Evolutionary conservation across 2,888 invertebrate genomes (phyloP).

Genomic region (Drosophila borealis): DNA sequence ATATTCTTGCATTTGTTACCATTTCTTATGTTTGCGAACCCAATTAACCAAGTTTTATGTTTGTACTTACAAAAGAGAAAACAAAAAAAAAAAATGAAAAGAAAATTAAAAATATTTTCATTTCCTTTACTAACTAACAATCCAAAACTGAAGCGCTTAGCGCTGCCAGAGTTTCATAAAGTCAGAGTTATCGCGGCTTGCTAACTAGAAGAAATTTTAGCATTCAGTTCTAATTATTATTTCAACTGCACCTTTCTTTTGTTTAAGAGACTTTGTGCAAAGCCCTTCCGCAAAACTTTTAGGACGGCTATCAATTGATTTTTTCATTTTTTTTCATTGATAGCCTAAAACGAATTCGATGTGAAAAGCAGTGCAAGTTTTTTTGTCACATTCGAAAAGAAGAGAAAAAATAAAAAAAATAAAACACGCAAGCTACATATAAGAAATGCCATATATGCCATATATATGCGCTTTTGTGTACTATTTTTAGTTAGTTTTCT

Average conservation of each 20-base stretch:
- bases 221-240: slow-evolving; percentile 45
- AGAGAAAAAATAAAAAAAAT: not conserved
- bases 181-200: slow-evolving; percentile 13
- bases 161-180: slow-evolving; percentile 25
- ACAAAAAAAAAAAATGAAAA: slow-evolving; percentile 7
- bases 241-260: slow-evolving; percentile 72
- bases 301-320: slow-evolving; percentile 38
- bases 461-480: slow-evolving; percentile 31
- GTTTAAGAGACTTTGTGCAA: slow-evolving; percentile 42
- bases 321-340: slow-evolving; percentile 20
- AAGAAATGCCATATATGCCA: slow-evolving; percentile 16
- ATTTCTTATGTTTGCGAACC: slow-evolving; percentile 61
- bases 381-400: slow-evolving; percentile 73
- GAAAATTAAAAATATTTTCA: slow-evolving; percentile 22
- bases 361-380: slow-evolving; percentile 84
- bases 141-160: slow-evolving; percentile 18
- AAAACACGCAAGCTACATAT: slow-evolving; percentile 8
- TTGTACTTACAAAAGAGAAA: slow-evolving; percentile 27
- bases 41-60: slow-evolving; percentile 67
- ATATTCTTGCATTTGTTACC: slow-evolving; percentile 5
- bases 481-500: slow-evolving; percentile 26
- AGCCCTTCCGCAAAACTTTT: slow-evolving; percentile 21
- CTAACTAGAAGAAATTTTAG: slow-evolving; percentile 11
- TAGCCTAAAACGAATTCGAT: slow-evolving; percentile 53
- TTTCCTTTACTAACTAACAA: slow-evolving; percentile 62